phyloP scores from a whole-genome alignment of 2,113 vertebrate genomes.

The Neogale vison region DNA sequence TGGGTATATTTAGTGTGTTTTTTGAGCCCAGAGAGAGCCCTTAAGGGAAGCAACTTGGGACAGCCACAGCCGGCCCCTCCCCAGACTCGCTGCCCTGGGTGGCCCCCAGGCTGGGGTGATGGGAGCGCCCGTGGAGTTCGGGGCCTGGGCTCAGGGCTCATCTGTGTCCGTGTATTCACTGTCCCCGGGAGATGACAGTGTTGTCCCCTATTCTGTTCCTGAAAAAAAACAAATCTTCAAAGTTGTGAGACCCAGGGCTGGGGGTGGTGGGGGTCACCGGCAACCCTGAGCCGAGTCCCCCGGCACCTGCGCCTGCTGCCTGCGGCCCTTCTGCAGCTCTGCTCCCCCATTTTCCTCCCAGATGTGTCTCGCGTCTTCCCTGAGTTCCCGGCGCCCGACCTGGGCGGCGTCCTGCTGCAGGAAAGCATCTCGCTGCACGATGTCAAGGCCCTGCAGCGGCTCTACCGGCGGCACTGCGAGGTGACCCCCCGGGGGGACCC shows the following conservation, averaged over 20 bases:
- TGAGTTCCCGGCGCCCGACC: conserved; percentile 91
- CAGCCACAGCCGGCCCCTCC: neutral
- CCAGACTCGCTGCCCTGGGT: neutral
- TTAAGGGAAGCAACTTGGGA: neutral
- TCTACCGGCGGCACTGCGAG: conserved; percentile 97
- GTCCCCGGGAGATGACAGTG: neutral
- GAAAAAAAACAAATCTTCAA: neutral
- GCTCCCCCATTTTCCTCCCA: conserved; percentile 49
- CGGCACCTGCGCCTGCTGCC: neutral
- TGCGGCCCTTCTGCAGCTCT: neutral
- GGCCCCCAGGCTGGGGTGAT: neutral
- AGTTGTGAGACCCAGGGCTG: neutral
- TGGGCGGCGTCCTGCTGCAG: conserved; percentile 88
- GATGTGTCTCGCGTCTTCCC: conserved; percentile 94
- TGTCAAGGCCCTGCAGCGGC: conserved; percentile 93
- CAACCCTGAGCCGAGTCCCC: neutral
- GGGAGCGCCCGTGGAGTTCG: neutral
- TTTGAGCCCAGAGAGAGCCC: neutral
- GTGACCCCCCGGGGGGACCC: conserved; percentile 80
- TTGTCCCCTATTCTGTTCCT: neutral
- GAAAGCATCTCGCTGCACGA: conserved; percentile 90
- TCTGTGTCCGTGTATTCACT: neutral
- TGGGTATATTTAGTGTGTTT: neutral
- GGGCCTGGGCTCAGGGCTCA: neutral
- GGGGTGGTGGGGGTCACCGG: neutral